phyloP scores from a whole-genome alignment of 2,888 invertebrate genomes.

The Molorchus minor region DNA sequence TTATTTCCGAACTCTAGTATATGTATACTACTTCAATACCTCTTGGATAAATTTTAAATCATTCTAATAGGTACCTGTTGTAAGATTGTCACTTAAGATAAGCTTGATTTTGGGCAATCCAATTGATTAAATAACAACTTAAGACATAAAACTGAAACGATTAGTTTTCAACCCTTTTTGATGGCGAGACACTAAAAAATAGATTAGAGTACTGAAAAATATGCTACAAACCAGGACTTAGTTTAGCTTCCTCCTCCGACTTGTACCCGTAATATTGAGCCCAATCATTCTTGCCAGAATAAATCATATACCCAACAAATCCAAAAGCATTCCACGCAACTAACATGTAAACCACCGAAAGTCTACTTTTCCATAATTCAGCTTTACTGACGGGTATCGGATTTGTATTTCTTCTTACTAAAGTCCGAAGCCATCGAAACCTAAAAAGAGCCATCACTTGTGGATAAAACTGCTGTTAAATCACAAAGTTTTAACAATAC shows the following conservation, averaged over 20 bases:
- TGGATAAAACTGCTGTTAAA: not conserved
- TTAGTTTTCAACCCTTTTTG: not conserved
- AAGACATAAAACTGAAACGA: not conserved
- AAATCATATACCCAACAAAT: conserved; percentile 68
- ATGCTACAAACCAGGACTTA: conserved; percentile 66
- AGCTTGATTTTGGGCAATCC: too few species aligned
- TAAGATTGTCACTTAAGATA: too few species aligned
- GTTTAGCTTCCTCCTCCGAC: conserved; percentile 67
- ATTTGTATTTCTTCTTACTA: conserved; percentile 64
- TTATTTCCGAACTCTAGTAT: too few species aligned
- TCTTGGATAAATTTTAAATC: too few species aligned
- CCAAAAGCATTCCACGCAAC: conserved; percentile 80
- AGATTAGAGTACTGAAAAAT: not conserved
- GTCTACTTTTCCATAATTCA: conserved; percentile 68
- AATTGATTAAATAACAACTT: not conserved
- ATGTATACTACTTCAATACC: too few species aligned
- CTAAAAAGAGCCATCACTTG: conserved; percentile 60
- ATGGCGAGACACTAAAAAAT: not conserved
- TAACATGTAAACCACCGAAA: conserved; percentile 71
- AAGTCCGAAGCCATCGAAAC: conserved; percentile 65
- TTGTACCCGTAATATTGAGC: conserved; percentile 72
- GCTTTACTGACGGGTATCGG: conserved; percentile 67
- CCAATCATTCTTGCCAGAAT: conserved; percentile 73
- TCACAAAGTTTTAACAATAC: not conserved
- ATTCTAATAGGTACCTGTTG: too few species aligned